Conservation (phyloP, 1,140 invertebrate genomes). For the Drosophila eugracilis region DNA sequence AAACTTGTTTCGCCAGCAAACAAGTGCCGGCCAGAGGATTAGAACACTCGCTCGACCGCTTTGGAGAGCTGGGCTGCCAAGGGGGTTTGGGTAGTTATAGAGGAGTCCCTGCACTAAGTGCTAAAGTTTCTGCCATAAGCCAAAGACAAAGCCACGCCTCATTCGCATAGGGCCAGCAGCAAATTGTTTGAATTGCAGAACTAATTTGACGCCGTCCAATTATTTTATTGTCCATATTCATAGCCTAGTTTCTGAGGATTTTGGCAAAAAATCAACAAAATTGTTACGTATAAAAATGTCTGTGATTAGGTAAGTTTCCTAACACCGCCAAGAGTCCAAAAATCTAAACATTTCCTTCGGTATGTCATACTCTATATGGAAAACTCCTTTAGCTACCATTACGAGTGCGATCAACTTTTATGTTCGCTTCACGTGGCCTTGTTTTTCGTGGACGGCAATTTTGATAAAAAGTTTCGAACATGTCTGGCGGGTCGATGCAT, state of each 20-base stretch:
- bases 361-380: not conserved
- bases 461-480: slow-evolving; percentile 50
- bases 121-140: slow-evolving; percentile 65
- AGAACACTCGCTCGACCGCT: slow-evolving; percentile 69
- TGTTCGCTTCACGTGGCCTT: slow-evolving; percentile 11
- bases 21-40: slow-evolving; percentile 79
- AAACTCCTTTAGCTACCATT: slow-evolving; percentile 15
- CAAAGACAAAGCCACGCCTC: slow-evolving; percentile 67
- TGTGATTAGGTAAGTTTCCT: not conserved
- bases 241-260: not conserved
- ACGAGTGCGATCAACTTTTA: slow-evolving; percentile 24
- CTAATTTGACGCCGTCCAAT: slow-evolving; percentile 6
- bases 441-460: slow-evolving; percentile 38
- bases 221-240: slow-evolving; percentile 10
- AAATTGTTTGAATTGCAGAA: slow-evolving; percentile 10
- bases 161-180: slow-evolving; percentile 17
- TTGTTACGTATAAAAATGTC: no score
- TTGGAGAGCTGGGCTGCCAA: not conserved
- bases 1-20: slow-evolving; percentile 78
- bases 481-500: slow-evolving; percentile 52
- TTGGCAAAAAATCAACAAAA: no score
- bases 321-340: not conserved
- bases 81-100: slow-evolving; percentile 2
- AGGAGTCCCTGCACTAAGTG: slow-evolving; percentile 61
- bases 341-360: not conserved